These are phyloP conservation scores for Trididemnum nubilum DNA, from an alignment of 23 tunicate species.

Conservation along the genomic window DNA sequence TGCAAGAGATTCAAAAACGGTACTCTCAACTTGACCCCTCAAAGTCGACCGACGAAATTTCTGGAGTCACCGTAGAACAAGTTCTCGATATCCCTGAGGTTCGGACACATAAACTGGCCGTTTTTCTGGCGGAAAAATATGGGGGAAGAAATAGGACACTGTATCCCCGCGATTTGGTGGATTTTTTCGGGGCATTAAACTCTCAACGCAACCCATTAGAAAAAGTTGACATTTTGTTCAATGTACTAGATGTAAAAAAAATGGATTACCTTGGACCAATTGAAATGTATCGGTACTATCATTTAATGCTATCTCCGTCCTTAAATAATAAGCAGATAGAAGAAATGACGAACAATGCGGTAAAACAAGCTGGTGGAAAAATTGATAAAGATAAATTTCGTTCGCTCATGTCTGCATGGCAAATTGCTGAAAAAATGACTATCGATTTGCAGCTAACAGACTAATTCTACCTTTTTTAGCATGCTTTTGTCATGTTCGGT, in stretches of 20 bases:
- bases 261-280: slow-evolving; percentile 65
- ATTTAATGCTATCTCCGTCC: slow-evolving; percentile 63
- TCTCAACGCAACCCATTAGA: slow-evolving; percentile 47
- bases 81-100: slow-evolving; percentile 67
- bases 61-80: slow-evolving; percentile 60
- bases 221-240: slow-evolving; percentile 65
- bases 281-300: slow-evolving; percentile 80
- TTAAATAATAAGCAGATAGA: slow-evolving; percentile 64
- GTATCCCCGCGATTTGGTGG: slow-evolving; percentile 72
- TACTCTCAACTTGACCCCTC: slow-evolving; percentile 61
- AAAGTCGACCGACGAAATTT: slow-evolving; percentile 61
- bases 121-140: slow-evolving; percentile 59
- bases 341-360: slow-evolving; percentile 58
- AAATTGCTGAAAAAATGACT: slow-evolving; percentile 86
- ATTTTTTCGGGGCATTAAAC: slow-evolving; percentile 57
- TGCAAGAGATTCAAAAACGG: slow-evolving; percentile 76
- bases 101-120: slow-evolving; percentile 49
- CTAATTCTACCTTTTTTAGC: too few species aligned
- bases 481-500: too few species aligned
- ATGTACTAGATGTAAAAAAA: slow-evolving; percentile 60
- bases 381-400: slow-evolving; percentile 50
- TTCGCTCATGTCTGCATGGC: slow-evolving; percentile 59
- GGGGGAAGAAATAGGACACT: slow-evolving; percentile 57
- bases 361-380: slow-evolving; percentile 49
- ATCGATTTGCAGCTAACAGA: slow-evolving; percentile 65